phyloP scores from a whole-genome alignment of 1,140 invertebrate species.

The Polypedilum vanderplanki region DNA sequence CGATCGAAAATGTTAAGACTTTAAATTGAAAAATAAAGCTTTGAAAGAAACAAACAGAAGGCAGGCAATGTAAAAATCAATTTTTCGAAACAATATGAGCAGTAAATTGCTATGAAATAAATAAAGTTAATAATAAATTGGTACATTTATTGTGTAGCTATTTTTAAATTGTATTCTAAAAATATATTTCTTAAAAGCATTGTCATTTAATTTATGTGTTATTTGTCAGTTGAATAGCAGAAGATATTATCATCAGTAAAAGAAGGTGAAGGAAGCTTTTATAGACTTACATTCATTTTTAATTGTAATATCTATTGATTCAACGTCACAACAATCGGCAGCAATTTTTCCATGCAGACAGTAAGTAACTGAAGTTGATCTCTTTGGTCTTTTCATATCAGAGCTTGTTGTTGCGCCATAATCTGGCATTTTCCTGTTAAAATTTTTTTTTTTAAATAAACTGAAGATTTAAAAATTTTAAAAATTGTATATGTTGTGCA shows the following conservation, averaged over 20 bases:
- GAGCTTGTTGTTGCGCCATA: not conserved
- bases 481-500: not conserved
- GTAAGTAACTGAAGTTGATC: not conserved
- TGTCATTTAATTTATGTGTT: no score
- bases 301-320: not conserved
- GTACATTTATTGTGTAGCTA: not conserved
- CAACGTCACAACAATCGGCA: not conserved
- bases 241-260: no score
- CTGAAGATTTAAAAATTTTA: not conserved
- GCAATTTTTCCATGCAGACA: not conserved
- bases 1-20: not conserved
- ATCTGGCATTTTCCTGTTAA: not conserved
- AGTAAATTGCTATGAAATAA: not conserved
- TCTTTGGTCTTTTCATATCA: not conserved
- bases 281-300: not conserved
- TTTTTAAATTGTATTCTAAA: no score
- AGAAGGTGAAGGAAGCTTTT: no score
- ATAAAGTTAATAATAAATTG: slow-evolving; percentile 15
- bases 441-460: no score
- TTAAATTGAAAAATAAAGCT: slow-evolving; percentile 20
- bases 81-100: not conserved
- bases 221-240: no score
- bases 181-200: no score
- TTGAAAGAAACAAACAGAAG: no score
- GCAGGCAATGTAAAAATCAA: slow-evolving; percentile 4